A percentile compares a stretch with the other conserved stretches of the same genome.
These are phyloP conservation scores for Oligia fasciuncula DNA, from an alignment of 2,888 invertebrate species.

Conservation along the genomic window DNA sequence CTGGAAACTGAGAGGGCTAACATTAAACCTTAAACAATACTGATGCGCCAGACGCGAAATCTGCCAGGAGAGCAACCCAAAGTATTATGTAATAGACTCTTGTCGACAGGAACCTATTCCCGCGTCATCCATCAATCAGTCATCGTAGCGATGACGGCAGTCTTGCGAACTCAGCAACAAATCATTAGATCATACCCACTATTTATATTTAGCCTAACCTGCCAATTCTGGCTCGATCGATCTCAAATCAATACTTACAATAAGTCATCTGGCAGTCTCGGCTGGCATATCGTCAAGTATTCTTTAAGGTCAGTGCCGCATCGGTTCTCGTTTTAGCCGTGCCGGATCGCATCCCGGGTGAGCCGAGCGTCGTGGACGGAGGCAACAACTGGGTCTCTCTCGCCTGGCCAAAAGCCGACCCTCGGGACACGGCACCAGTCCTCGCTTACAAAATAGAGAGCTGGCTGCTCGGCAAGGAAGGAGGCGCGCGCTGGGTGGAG, in stretches of 20 bases:
- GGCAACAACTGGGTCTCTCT: slow-evolving; percentile 96
- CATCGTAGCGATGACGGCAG: slow-evolving; percentile 6
- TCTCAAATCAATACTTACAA: slow-evolving; percentile 71
- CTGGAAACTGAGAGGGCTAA: background rate
- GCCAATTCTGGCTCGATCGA: slow-evolving; percentile 61
- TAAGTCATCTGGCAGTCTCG: slow-evolving; percentile 76
- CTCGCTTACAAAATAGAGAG: slow-evolving; percentile 95
- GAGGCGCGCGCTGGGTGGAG: slow-evolving; percentile 95
- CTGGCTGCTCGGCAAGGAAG: slow-evolving; percentile 94
- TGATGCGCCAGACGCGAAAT: background rate
- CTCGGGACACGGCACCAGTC: slow-evolving; percentile 92
- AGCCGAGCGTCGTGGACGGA: slow-evolving; percentile 94
- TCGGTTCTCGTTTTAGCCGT: slow-evolving; percentile 91
- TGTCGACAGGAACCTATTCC: background rate
- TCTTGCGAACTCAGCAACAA: slow-evolving; percentile 40
- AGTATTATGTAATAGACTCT: slow-evolving; percentile 15
- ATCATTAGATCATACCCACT: slow-evolving; percentile 50
- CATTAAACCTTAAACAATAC: background rate
- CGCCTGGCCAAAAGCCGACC: slow-evolving; percentile 94
- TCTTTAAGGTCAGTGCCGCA: slow-evolving; percentile 82
- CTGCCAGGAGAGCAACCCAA: background rate
- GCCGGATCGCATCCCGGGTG: slow-evolving; percentile 94
- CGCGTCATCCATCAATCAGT: slow-evolving; percentile 16
- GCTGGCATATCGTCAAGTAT: slow-evolving; percentile 83
- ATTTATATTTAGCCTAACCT: slow-evolving; percentile 60